Evolutionary conservation across 2,113 vertebrate genomes (phyloP).

Genomic region (Ceyx margarethae): DNA sequence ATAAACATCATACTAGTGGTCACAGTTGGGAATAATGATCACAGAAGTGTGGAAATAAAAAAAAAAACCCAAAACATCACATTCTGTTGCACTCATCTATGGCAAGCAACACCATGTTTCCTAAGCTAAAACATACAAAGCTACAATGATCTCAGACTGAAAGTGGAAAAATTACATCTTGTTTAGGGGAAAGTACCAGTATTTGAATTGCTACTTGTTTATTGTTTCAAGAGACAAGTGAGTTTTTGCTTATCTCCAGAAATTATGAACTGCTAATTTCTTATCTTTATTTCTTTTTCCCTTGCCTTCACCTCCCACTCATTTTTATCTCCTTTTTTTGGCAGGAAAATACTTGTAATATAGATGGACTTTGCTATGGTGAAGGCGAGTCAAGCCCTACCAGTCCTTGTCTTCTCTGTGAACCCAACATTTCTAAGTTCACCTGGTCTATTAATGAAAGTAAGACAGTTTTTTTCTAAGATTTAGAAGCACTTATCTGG

Average conservation of each 20-base stretch:
- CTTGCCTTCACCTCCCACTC: neutral
- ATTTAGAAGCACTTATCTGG: neutral
- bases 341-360: constrained; percentile 87
- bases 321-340: neutral
- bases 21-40: neutral
- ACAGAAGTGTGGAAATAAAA: neutral
- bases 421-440: constrained; percentile 77
- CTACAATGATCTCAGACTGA: neutral
- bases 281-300: neutral
- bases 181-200: neutral
- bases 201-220: neutral
- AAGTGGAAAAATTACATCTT: neutral
- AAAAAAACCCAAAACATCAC: neutral
- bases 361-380: constrained; percentile 82
- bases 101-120: neutral
- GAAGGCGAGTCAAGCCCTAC: constrained; percentile 78
- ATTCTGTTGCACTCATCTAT: neutral
- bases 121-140: neutral
- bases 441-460: constrained; percentile 84
- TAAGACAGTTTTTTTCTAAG: constrained; percentile 60
- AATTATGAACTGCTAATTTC: neutral
- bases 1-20: neutral
- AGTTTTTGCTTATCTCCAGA: neutral
- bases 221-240: neutral
- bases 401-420: constrained; percentile 84